Percentiles rank a stretch among this genome's conserved stretches.
phyloP scores from a whole-genome alignment of 2,888 invertebrate species.

The Tenthredo notha region DNA sequence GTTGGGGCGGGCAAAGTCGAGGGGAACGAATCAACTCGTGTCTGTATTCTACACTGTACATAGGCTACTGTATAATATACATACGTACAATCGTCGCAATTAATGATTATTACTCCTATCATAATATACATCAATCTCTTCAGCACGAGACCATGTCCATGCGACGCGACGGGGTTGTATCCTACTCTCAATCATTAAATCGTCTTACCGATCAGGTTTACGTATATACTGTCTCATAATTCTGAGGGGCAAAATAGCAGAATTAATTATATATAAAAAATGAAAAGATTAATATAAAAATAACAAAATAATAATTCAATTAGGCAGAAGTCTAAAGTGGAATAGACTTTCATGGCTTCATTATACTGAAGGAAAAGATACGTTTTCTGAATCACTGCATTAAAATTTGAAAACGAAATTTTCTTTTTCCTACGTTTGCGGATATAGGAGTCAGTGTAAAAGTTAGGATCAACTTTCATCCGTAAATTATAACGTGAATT shows the following conservation, averaged over 20 bases:
- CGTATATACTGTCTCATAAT: not conserved
- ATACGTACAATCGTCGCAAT: constrained; percentile 31
- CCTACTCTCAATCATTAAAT: not conserved
- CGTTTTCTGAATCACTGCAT: too few species aligned
- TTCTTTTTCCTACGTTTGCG: too few species aligned
- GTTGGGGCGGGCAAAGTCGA: constrained; percentile 33
- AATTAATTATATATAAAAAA: too few species aligned
- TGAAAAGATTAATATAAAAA: too few species aligned
- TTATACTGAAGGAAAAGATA: too few species aligned
- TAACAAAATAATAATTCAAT: too few species aligned
- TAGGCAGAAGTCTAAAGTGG: not conserved
- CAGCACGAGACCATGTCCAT: not conserved
- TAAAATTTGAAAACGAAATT: too few species aligned
- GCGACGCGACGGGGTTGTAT: not conserved
- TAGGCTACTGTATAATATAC: not conserved
- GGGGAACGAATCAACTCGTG: constrained; percentile 51
- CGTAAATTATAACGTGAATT: too few species aligned
- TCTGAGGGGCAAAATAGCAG: not conserved
- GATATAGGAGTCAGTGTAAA: too few species aligned
- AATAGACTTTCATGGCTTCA: too few species aligned
- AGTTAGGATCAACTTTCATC: too few species aligned
- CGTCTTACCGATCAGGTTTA: not conserved
- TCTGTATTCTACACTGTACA: constrained; percentile 1
- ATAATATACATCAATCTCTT: not conserved
- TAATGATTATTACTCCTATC: constrained; percentile 15